Percentiles rank a stretch among this genome's conserved stretches.
phyloP scores from a whole-genome alignment of 2,797 vertebrate genomes.

The Staurois parvus region DNA sequence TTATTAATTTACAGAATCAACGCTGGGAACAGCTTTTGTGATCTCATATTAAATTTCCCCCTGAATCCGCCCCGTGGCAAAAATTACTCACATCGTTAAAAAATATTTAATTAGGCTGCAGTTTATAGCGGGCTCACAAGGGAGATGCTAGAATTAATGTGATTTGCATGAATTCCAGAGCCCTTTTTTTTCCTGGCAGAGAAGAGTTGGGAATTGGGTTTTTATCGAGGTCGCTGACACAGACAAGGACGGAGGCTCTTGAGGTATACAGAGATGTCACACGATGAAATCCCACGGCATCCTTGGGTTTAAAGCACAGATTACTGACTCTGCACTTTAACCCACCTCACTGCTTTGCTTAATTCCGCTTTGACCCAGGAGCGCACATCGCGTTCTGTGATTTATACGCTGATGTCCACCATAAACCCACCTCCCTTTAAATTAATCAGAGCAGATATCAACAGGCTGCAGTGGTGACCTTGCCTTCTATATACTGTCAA shows the following conservation, averaged over 20 bases:
- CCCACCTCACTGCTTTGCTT: slow-evolving; percentile 7
- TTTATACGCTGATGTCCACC: not conserved
- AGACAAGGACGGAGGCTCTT: slow-evolving; percentile 88
- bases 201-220: slow-evolving; percentile 91
- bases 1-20: slow-evolving; percentile 95
- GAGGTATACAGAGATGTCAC: slow-evolving; percentile 72
- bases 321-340: slow-evolving; percentile 9
- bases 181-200: slow-evolving; percentile 83
- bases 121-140: slow-evolving; percentile 89
- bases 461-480: not conserved
- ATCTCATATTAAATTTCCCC: slow-evolving; percentile 94
- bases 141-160: slow-evolving; percentile 89
- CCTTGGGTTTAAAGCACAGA: slow-evolving; percentile 10
- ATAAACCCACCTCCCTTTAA: not conserved
- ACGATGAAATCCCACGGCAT: slow-evolving; percentile 19
- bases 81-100: slow-evolving; percentile 97
- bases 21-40: slow-evolving; percentile 94
- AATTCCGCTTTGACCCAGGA: not conserved
- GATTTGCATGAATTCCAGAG: slow-evolving; percentile 93
- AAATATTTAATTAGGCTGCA: slow-evolving; percentile 97
- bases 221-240: slow-evolving; percentile 83
- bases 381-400: not conserved
- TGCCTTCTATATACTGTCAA: not conserved
- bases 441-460: not conserved
- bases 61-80: slow-evolving; percentile 93